A percentile compares a stretch with the other conserved stretches of the same genome.
Conservation (phyloP, 2,888 invertebrate species). For the Itoplectis maculator region DNA sequence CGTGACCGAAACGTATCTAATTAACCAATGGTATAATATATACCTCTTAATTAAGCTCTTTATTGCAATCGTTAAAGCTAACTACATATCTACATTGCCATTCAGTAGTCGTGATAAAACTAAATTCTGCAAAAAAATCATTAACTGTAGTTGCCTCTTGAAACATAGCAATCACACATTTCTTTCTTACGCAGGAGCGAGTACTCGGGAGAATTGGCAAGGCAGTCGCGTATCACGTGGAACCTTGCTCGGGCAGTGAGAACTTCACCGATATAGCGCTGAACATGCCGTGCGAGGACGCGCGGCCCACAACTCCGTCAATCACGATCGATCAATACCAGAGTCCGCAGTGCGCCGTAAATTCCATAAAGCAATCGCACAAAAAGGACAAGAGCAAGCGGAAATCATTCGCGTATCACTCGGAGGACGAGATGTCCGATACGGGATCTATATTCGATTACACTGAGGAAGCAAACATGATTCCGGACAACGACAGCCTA, state of each 20-base stretch:
- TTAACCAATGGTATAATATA: too few relatives aligned
- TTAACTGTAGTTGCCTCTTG: neutral
- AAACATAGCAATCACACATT: neutral
- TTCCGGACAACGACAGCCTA: neutral
- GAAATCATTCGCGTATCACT: conserved; percentile 62
- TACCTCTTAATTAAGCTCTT: neutral
- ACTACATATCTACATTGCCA: neutral
- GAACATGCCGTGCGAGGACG: conserved; percentile 57
- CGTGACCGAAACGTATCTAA: too few relatives aligned
- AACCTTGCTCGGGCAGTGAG: conserved; percentile 47
- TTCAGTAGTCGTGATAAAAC: conserved; percentile 21
- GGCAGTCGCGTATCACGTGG: conserved; percentile 49
- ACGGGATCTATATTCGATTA: conserved; percentile 73
- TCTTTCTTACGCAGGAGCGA: conserved; percentile 70
- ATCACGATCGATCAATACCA: conserved; percentile 49
- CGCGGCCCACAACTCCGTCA: conserved; percentile 70
- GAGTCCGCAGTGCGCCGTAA: conserved; percentile 70
- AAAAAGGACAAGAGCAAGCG: conserved; percentile 71
- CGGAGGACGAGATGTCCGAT: conserved; percentile 74
- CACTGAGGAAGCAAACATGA: conserved; percentile 44
- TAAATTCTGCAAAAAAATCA: conserved; percentile 1
- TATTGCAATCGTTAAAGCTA: neutral
- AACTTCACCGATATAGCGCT: conserved; percentile 45
- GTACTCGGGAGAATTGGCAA: conserved; percentile 70
- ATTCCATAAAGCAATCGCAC: conserved; percentile 70